These are phyloP conservation scores for Tachyglossus aculeatus DNA, from an alignment of 2,797 vertebrate genomes.

Conservation along the genomic window DNA sequence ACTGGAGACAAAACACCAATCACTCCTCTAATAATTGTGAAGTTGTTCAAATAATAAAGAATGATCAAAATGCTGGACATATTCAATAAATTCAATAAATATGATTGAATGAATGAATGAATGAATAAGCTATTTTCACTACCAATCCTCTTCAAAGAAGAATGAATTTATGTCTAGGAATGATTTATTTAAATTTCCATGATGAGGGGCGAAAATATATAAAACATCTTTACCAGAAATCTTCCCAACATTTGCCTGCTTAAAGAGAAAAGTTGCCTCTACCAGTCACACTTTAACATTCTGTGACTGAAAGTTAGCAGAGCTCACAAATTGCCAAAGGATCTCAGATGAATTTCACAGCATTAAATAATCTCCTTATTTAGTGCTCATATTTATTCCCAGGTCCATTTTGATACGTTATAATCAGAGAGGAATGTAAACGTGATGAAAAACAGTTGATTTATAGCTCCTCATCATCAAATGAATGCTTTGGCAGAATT, in stretches of 20 bases:
- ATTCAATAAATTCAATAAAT: no score
- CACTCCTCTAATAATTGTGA: background rate
- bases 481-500: no score
- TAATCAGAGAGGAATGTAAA: constrained; percentile 36
- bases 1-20: no score
- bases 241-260: constrained; percentile 36
- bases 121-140: constrained; percentile 31
- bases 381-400: constrained; percentile 23
- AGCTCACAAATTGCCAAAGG: constrained; percentile 27
- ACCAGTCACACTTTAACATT: background rate
- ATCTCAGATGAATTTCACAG: constrained; percentile 46
- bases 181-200: constrained; percentile 44
- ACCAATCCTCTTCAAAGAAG: constrained; percentile 33
- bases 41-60: constrained; percentile 6
- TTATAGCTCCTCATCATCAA: no score
- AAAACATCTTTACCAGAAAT: constrained; percentile 37
- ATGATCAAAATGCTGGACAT: constrained; percentile 27
- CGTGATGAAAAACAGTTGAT: constrained; percentile 27
- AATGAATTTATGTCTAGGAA: constrained; percentile 27
- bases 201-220: constrained; percentile 43
- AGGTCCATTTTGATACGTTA: constrained; percentile 45
- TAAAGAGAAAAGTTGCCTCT: constrained; percentile 5
- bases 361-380: constrained; percentile 41
- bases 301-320: constrained; percentile 51
- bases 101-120: no score